Base-by-base conservation (phyloP, 2,888 invertebrate species). In the Lasioglossum marginatum region DNA sequence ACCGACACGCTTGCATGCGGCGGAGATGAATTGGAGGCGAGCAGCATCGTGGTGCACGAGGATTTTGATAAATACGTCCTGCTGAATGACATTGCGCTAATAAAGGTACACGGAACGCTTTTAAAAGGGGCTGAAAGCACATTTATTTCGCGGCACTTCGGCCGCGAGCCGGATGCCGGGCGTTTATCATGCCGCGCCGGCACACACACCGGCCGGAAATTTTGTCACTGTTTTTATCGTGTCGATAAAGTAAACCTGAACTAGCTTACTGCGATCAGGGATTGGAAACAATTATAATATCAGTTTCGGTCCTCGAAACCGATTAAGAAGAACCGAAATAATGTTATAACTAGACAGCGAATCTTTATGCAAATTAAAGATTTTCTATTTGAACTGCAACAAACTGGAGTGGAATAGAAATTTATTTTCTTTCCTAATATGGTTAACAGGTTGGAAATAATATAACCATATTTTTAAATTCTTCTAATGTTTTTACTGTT, bases 41-140 rank as follows among this genome's bases (percentile, higher is more conserved):
- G 83, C 74, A 81, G 81, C 48, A 87, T 92, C 34, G 82, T 92
- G 31, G 63, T 91, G 14, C 94, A 94, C 80, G 86, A 91, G 70
- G 81, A 89, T 57, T 94, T 92, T 88, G 85, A 92, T 72, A 82
- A 81, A 23, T 57, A 74, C 31, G 82, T 91, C 6, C 66, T 90
- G 45, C 87, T 91, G 78, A 92, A 92, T 79, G 92, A 94, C 80
- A 92, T 94, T 71, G 92, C 93, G 6, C 70, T 94, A 43, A 84
- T 94, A 40, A 89, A 92, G 93, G 94, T 93, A 88, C 63, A 77
- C 16, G 40, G n/a, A 10, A 14, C 8, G 23, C 12, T 4, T 83
- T 60, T 70, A 14, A n/a, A 52, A n/a, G 27, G 23, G 31, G 70
- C 27, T 74, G 66, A 68, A 71, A 76, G 70, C 76, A 45, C 70